phyloP scores from a whole-genome alignment of 2,797 vertebrate genomes.

The Cirrhinus mrigala region DNA sequence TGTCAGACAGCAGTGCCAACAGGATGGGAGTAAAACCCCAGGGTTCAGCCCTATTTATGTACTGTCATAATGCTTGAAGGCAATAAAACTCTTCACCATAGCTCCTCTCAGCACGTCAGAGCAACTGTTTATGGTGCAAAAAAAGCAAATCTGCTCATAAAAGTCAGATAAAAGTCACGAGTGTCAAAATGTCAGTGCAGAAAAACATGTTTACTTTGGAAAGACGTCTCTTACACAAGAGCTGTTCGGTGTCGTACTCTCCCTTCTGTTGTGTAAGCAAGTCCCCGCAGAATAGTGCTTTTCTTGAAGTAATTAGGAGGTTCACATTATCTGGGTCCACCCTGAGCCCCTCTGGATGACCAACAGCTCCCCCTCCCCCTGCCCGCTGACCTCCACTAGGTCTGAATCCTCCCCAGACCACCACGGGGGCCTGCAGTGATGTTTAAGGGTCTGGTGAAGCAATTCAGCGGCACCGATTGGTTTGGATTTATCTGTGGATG shows the following conservation, averaged over 20 bases:
- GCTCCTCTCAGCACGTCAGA: not conserved
- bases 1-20: not conserved
- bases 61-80: not conserved
- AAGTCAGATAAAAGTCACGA: constrained; percentile 7
- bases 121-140: constrained; percentile 4
- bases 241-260: not conserved
- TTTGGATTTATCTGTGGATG: constrained; percentile 15
- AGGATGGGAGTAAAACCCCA: not conserved
- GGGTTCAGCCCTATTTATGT: not conserved
- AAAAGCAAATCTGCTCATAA: constrained; percentile 21
- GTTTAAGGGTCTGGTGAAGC: constrained; percentile 15
- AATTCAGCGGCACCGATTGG: not conserved
- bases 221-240: constrained; percentile 38
- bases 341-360: constrained; percentile 15
- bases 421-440: not conserved
- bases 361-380: constrained; percentile 10
- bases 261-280: constrained; percentile 39
- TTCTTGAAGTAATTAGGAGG: constrained; percentile 34
- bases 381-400: not conserved
- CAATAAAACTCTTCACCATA: not conserved
- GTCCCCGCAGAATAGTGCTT: constrained; percentile 16
- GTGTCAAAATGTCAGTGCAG: constrained; percentile 39
- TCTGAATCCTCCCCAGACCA: constrained; percentile 13
- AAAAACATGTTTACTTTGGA: constrained; percentile 52
- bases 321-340: constrained; percentile 26